Percentiles rank a stretch among this genome's conserved stretches.
Conservation (phyloP, 2,113 vertebrate species). For the Triplophysa siluroides region DNA sequence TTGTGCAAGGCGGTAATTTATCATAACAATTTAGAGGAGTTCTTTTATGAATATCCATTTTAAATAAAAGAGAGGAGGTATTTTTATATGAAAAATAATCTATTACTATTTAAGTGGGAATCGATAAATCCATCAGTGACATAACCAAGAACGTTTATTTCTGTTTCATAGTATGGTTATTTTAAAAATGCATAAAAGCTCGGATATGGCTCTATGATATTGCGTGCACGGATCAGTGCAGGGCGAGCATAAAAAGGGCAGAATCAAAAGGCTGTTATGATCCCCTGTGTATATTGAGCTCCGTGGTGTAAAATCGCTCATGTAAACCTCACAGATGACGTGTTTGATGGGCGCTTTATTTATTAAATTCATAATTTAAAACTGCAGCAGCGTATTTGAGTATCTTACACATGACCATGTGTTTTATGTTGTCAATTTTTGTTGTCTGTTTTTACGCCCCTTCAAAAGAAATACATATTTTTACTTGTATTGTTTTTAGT, state of each 20-base stretch:
- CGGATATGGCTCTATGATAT: conserved; percentile 30
- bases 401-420: conserved; percentile 27
- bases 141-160: neutral
- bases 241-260: conserved; percentile 40
- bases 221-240: conserved; percentile 35
- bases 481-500: neutral
- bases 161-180: conserved; percentile 10
- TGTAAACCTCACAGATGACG: conserved; percentile 48
- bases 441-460: neutral
- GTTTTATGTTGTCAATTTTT: conserved; percentile 19
- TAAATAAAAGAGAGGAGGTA: neutral
- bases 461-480: no score
- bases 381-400: conserved; percentile 4
- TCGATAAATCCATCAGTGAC: neutral
- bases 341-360: conserved; percentile 51
- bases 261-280: conserved; percentile 34
- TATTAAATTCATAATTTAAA: conserved; percentile 37
- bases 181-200: conserved; percentile 7
- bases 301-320: conserved; percentile 37
- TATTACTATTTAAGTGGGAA: neutral
- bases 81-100: neutral
- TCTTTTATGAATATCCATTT: neutral
- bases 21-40: neutral
- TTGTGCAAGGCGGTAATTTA: neutral
- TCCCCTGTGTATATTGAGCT: conserved; percentile 46